Conservation (phyloP, 2,888 invertebrate genomes). For the Anticlea derivata region DNA sequence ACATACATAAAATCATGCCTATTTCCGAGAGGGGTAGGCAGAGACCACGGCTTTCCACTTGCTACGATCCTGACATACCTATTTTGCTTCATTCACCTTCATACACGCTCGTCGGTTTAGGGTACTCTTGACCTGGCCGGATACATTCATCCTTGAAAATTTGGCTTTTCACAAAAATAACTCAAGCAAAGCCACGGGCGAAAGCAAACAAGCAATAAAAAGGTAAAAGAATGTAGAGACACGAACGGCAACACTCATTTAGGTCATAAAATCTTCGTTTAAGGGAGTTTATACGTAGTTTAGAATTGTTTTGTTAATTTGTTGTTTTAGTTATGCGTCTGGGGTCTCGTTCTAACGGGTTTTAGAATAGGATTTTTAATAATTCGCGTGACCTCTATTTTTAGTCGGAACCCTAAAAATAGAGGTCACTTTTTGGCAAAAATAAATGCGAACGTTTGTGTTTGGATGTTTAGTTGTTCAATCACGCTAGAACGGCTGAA, state of each 20-base stretch:
- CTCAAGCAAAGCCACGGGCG: constrained; percentile 5
- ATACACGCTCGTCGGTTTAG: too few relatives aligned
- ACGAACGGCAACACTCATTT: constrained; percentile 25
- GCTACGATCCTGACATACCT: too few relatives aligned
- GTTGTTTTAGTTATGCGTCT: constrained; percentile 10
- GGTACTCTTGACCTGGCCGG: too few relatives aligned
- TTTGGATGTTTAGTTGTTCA: constrained; percentile 56
- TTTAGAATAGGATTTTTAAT: constrained; percentile 3
- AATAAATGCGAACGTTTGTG: constrained; percentile 59
- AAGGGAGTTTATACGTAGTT: constrained; percentile 19
- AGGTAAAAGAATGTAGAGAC: constrained; percentile 17
- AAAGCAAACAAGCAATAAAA: constrained; percentile 14
- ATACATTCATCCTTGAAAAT: too few relatives aligned
- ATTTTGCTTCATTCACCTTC: too few relatives aligned
- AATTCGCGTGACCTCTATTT: background rate
- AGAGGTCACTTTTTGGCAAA: too few relatives aligned
- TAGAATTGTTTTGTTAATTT: constrained; percentile 19
- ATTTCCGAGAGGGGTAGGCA: too few relatives aligned
- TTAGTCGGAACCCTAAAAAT: background rate
- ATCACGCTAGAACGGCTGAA: too few relatives aligned
- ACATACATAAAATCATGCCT: too few relatives aligned
- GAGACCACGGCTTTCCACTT: too few relatives aligned
- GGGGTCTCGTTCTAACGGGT: background rate
- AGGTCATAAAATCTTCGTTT: constrained; percentile 20
- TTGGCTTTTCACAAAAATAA: too few relatives aligned